Conservation (phyloP, 1,140 invertebrate species). For the Eueides isabella region DNA sequence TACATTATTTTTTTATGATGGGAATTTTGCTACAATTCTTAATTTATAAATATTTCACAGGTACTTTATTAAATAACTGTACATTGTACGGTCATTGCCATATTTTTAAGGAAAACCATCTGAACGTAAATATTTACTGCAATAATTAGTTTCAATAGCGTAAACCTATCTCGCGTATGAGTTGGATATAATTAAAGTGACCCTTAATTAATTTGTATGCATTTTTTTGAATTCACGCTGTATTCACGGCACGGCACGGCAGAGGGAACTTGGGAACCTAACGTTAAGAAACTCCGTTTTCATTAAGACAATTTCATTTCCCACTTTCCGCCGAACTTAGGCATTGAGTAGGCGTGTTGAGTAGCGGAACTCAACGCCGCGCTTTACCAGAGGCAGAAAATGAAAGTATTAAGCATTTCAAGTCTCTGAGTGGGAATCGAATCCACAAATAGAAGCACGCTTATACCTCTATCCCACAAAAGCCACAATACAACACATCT, state of each 20-base stretch:
- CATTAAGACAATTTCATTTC: too few relatives aligned
- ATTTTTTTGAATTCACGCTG: too few relatives aligned
- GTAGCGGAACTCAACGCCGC: neutral
- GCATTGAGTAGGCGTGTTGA: too few relatives aligned
- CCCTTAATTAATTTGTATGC: neutral
- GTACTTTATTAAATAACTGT: constrained; percentile 4
- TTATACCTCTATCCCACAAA: too few relatives aligned
- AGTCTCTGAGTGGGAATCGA: too few relatives aligned
- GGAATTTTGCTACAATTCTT: too few relatives aligned
- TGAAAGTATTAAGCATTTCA: too few relatives aligned
- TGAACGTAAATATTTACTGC: constrained; percentile 3
- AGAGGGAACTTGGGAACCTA: neutral
- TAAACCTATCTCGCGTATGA: constrained; percentile 1
- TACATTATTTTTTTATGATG: neutral
- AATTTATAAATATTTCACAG: too few relatives aligned
- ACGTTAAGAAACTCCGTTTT: neutral
- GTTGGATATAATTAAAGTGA: neutral
- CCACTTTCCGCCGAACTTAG: neutral
- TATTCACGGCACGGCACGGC: too few relatives aligned
- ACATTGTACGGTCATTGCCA: constrained; percentile 33
- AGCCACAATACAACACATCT: too few relatives aligned
- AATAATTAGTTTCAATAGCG: neutral
- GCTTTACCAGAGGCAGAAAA: too few relatives aligned
- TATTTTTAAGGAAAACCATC: constrained; percentile 36
- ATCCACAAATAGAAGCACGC: too few relatives aligned